Percentiles rank a stretch among this genome's conserved stretches.
Evolutionary conservation across 2,113 vertebrate genomes (phyloP).

Genomic region (Lepus americanus): DNA sequence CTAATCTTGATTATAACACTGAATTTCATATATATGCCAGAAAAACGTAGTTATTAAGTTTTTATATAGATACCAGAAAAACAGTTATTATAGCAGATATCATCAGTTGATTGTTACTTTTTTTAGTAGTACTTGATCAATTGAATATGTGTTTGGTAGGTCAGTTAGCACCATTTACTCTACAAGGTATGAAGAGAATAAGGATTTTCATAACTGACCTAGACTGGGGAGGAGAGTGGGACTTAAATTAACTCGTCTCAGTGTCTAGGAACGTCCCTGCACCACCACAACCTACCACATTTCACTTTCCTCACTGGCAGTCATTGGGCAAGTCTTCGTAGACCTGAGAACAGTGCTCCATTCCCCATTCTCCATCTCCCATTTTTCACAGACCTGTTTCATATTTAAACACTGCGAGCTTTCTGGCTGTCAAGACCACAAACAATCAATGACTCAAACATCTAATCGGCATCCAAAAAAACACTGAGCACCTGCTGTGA

Average conservation of each 20-base stretch:
- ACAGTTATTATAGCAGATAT: neutral
- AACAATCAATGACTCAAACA: neutral
- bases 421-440: neutral
- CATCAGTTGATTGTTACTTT: neutral
- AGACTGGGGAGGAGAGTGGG: neutral
- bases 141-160: neutral
- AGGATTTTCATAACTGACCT: neutral
- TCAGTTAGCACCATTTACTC: neutral
- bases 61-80: neutral
- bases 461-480: neutral
- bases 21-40: neutral
- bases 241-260: neutral
- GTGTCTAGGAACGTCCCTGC: neutral
- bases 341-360: neutral
- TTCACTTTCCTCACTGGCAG: neutral
- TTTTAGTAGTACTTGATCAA: neutral
- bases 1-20: conserved; percentile 13
- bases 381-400: conserved; percentile 17
- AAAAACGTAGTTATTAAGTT: neutral
- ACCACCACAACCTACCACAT: neutral
- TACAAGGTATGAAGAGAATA: neutral
- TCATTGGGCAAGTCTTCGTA: neutral
- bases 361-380: neutral
- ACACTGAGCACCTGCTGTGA: neutral
- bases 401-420: neutral